Conservation (phyloP, 2,888 invertebrate species). For the Scrobipalpa atriplicella region DNA sequence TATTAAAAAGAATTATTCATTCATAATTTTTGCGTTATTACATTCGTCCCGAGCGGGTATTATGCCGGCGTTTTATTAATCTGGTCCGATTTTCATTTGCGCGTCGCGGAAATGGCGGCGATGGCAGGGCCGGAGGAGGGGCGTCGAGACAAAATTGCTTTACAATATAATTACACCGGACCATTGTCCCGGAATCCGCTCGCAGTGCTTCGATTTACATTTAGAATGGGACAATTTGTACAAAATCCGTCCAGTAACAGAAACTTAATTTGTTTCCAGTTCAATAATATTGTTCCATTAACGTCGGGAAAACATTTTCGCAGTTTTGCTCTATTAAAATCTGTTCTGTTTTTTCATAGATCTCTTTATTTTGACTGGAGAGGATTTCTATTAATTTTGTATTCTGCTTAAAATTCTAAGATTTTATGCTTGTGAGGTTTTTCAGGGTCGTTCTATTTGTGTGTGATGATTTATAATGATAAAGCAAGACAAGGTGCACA, state of each 20-base stretch:
- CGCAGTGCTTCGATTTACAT: slow-evolving; percentile 69
- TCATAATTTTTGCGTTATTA: slow-evolving; percentile 60
- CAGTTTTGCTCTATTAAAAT: slow-evolving; percentile 8
- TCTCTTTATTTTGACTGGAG: neutral
- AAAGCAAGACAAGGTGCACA: too few species aligned
- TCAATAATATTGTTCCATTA: slow-evolving; percentile 40
- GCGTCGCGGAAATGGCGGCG: slow-evolving; percentile 35
- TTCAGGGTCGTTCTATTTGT: too few species aligned
- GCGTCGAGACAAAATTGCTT: slow-evolving; percentile 67
- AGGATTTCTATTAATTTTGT: neutral
- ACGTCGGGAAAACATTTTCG: slow-evolving; percentile 21
- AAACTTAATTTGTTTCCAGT: slow-evolving; percentile 45
- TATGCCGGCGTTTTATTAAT: slow-evolving; percentile 57
- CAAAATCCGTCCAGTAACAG: slow-evolving; percentile 44
- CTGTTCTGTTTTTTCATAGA: neutral
- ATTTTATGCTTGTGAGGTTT: too few species aligned
- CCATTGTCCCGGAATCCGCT: slow-evolving; percentile 62
- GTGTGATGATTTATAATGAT: too few species aligned
- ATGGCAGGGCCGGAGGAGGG: slow-evolving; percentile 24
- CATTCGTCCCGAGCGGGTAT: slow-evolving; percentile 50
- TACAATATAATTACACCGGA: slow-evolving; percentile 74
- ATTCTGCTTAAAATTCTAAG: neutral
- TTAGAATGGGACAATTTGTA: slow-evolving; percentile 60
- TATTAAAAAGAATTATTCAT: slow-evolving; percentile 54
- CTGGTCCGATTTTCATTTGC: slow-evolving; percentile 62